Conservation (phyloP, 2,888 invertebrate species). For the Nineta flava region DNA sequence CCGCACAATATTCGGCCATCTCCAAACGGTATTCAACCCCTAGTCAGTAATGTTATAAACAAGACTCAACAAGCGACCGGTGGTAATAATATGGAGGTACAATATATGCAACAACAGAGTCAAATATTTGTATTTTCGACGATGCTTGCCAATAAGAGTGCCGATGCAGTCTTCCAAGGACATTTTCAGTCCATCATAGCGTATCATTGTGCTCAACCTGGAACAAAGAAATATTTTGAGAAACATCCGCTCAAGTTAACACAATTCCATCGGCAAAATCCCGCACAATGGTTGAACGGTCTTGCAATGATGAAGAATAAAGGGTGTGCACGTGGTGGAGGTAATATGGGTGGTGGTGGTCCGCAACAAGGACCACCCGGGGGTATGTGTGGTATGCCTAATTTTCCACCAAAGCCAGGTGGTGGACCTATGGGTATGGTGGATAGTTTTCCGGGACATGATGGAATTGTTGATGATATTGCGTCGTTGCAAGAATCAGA, state of each 20-base stretch:
- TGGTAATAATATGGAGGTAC: conserved; percentile 61
- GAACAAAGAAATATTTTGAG: conserved; percentile 88
- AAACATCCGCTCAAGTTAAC: conserved; percentile 84
- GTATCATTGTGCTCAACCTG: conserved; percentile 89
- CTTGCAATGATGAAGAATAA: conserved; percentile 61
- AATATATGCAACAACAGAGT: conserved; percentile 89
- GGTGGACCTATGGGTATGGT: conserved; percentile 31
- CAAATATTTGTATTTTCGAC: conserved; percentile 97
- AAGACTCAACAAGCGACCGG: conserved; percentile 41
- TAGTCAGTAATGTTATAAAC: conserved; percentile 61
- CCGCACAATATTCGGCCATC: conserved; percentile 25
- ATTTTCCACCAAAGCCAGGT: conserved; percentile 36
- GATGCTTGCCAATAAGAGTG: conserved; percentile 83
- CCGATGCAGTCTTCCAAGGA: conserved; percentile 78
- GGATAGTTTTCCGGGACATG: conserved; percentile 26
- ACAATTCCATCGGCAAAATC: conserved; percentile 71
- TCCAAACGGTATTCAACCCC: conserved; percentile 50
- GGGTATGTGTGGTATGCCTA: conserved; percentile 18
- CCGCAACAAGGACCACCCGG: conserved; percentile 30
- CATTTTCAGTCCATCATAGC: conserved; percentile 85
- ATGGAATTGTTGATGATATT: conserved; percentile 28
- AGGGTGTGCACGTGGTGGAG: conserved; percentile 36
- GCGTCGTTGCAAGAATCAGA: conserved; percentile 26
- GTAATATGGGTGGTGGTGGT: conserved; percentile 16
- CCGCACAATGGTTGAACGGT: conserved; percentile 65